Evolutionary conservation across 2,888 invertebrate genomes (phyloP), one percentile per base, ranked within the genome.

Genomic region (Sceliomorpha sp.): DNA sequence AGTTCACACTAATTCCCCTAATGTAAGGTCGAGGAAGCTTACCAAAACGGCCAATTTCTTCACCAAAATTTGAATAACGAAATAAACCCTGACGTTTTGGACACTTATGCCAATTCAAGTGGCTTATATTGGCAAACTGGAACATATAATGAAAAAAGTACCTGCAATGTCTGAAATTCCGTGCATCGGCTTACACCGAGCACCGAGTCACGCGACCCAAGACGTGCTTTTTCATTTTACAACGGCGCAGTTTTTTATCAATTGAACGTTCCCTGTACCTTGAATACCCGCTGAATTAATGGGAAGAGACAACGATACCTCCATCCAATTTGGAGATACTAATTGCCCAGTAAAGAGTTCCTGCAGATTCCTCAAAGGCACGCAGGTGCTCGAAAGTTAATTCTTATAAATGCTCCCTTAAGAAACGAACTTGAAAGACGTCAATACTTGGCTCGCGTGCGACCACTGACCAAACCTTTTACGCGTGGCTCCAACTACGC

Each of bases 361-460:
- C 8, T 5, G 8, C 8, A 4, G 6, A 14, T n/a, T 12, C 7
- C 2, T 7, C 13, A n/a, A 37, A 37, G 14, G 8, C 8, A 7
- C 20, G 20, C 24, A n/a, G n/a, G n/a, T n/a, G 29, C 27, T 27
- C 56, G 8, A 4, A 20, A 20, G 37, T 27, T 56, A 45, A 44
- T 53, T 45, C 13, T 10, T 53, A 44, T 40, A 36, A 34, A 31
- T 29, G 37, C 42, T 55, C 40, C 55, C 45, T 27, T 39, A 26
- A 36, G 36, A 5, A 29, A 37, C 50, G 58, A 67, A 67, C 60
- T 68, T 60, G 55, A 50, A 44, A 56, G 55, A 68, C 62, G 68
- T 68, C 68, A 56, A 62, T 68, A 62, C 45, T 62, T 32, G 17
- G 39, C 14, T 62, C 50, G 68, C 68, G 68, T 68, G 68, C 51